Evolutionary conservation across 2,888 invertebrate species (phyloP).

Genomic region (Limnephilus lunatus): DNA sequence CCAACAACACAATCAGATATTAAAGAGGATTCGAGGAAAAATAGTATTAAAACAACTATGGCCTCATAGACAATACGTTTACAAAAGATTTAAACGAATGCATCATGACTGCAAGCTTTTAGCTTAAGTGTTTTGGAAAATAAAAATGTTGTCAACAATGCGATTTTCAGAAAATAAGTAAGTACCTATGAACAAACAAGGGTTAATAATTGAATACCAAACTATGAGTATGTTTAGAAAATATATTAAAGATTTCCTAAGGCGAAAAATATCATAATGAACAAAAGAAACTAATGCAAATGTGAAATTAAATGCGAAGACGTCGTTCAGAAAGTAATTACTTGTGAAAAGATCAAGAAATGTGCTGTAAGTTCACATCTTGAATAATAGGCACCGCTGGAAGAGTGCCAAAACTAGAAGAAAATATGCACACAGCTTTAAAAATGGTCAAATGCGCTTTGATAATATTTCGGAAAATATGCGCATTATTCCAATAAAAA

Average conservation of each 20-base stretch:
- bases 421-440: constrained; percentile 16
- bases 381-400: not conserved
- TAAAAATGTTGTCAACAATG: not conserved
- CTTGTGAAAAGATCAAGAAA: not conserved
- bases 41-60: not conserved
- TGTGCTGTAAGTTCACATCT: not conserved
- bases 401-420: not conserved
- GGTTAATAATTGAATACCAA: not conserved
- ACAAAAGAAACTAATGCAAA: too few relatives aligned
- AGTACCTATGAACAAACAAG: not conserved
- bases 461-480: constrained; percentile 9
- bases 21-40: not conserved
- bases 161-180: not conserved
- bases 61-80: not conserved
- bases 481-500: constrained; percentile 14
- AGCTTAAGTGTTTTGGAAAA: not conserved
- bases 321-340: not conserved
- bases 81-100: not conserved
- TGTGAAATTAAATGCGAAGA: not conserved
- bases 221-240: not conserved
- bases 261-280: too few relatives aligned
- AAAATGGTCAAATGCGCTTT: constrained; percentile 4
- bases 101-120: not conserved
- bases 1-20: not conserved
- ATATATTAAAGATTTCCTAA: not conserved